Conservation (phyloP, 2,888 invertebrate species). For the Agapetus fuscipes region DNA sequence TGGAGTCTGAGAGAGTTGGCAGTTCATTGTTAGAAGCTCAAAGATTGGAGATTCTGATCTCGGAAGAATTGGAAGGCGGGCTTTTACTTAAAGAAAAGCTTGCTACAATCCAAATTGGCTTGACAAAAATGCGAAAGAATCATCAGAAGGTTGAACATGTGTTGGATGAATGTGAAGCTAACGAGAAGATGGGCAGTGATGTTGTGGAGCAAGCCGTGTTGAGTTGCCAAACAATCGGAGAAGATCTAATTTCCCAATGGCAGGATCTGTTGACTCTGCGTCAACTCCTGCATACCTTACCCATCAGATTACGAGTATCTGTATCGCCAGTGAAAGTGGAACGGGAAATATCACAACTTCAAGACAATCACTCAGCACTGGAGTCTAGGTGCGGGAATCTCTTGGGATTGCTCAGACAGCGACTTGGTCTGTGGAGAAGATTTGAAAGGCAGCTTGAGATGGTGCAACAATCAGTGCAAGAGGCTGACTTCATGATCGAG, state of each 20-base stretch:
- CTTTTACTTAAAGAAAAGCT: constrained; percentile 65
- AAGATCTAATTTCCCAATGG: constrained; percentile 64
- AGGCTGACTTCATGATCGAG: constrained; percentile 84
- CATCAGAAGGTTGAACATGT: constrained; percentile 55
- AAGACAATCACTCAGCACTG: constrained; percentile 64
- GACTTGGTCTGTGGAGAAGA: constrained; percentile 62
- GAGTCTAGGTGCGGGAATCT: constrained; percentile 63
- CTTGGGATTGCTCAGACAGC: constrained; percentile 52
- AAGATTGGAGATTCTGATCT: constrained; percentile 58
- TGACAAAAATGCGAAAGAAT: constrained; percentile 56
- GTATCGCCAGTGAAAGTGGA: constrained; percentile 71
- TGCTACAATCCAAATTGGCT: constrained; percentile 59
- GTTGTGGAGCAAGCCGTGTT: constrained; percentile 66
- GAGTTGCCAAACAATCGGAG: constrained; percentile 60
- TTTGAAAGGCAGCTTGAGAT: constrained; percentile 70
- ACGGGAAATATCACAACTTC: constrained; percentile 61
- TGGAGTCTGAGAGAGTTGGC: constrained; percentile 70
- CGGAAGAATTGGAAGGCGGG: constrained; percentile 70
- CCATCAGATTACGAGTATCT: constrained; percentile 62
- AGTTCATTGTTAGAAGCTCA: constrained; percentile 59
- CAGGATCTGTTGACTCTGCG: constrained; percentile 66
- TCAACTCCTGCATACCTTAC: constrained; percentile 68
- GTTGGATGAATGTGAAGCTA: constrained; percentile 63
- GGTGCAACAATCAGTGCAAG: constrained; percentile 73
- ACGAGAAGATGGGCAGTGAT: constrained; percentile 65